Percentiles rank a stretch among this genome's conserved stretches.
Conservation (phyloP, 2,888 invertebrate genomes). For the Zaprionus lineosus region DNA sequence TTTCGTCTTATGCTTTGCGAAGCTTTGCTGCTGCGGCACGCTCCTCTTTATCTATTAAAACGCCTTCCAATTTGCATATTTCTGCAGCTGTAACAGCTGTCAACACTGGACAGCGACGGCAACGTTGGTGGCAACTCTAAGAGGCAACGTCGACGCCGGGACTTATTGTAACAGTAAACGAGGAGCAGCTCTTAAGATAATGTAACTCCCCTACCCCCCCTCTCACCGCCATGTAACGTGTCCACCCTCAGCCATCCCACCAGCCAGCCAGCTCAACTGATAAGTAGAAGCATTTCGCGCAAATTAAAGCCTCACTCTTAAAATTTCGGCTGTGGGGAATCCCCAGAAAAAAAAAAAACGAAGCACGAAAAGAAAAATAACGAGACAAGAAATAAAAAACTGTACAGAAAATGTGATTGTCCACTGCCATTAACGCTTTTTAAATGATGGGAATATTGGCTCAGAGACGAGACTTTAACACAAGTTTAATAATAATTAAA, state of each 20-base stretch:
- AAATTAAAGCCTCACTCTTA: conserved; percentile 62
- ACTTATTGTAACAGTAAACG: conserved; percentile 65
- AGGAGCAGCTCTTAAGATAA: conserved; percentile 67
- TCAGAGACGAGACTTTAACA: neutral
- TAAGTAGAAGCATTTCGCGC: conserved; percentile 45
- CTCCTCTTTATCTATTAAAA: conserved; percentile 78
- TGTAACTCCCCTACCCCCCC: conserved; percentile 42
- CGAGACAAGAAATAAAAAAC: neutral
- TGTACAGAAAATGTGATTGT: neutral
- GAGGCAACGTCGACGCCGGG: conserved; percentile 42
- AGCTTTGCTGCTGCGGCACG: conserved; percentile 56
- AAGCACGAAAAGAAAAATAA: neutral
- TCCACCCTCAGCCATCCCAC: no score
- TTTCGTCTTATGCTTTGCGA: conserved; percentile 68
- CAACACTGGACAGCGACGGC: conserved; percentile 66
- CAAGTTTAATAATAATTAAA: no score
- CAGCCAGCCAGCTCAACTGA: conserved; percentile 27
- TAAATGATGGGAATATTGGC: conserved; percentile 14
- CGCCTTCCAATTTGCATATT: conserved; percentile 79
- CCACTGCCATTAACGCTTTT: conserved; percentile 22
- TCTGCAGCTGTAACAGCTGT: conserved; percentile 78
- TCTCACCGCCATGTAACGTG: neutral
- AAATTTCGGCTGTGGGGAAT: conserved; percentile 1
- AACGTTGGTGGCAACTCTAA: conserved; percentile 2
- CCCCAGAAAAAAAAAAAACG: neutral